Evolutionary conservation across 1,140 invertebrate genomes (phyloP).

Genomic region (Rhagoletis zephyria): DNA sequence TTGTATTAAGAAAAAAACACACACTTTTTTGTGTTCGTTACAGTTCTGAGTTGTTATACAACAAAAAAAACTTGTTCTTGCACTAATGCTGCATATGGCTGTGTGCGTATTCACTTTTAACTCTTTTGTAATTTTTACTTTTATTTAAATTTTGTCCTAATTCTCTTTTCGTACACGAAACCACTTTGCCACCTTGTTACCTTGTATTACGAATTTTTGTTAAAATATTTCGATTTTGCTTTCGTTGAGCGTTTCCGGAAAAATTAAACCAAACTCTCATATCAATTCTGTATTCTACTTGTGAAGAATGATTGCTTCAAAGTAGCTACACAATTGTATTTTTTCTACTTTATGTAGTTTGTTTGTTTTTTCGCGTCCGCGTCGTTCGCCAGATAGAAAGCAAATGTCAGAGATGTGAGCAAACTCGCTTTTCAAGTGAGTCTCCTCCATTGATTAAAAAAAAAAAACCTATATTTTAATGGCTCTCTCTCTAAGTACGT

Average conservation of each 20-base stretch:
- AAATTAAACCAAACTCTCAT: neutral
- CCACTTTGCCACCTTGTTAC: neutral
- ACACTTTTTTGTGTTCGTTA: neutral
- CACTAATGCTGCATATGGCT: neutral
- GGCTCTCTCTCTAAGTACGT: neutral
- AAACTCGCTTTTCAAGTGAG: neutral
- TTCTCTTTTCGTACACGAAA: neutral
- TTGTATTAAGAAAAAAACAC: no score
- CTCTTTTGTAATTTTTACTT: neutral
- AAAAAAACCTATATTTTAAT: constrained; percentile 9
- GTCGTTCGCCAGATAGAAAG: constrained; percentile 24
- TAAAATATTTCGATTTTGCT: neutral
- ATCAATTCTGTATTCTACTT: constrained; percentile 26
- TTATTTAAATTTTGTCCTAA: neutral
- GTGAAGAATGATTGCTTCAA: constrained; percentile 8
- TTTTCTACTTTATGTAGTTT: neutral
- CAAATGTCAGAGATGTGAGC: constrained; percentile 11
- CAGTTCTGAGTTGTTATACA: constrained; percentile 11
- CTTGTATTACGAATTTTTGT: neutral
- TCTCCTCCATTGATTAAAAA: constrained; percentile 2
- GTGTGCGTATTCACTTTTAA: neutral
- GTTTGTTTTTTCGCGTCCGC: neutral
- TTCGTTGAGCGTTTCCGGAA: constrained; percentile 12
- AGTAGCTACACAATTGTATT: constrained; percentile 31
- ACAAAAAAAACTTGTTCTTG: neutral